These are phyloP conservation scores for Mirza zaza DNA, from an alignment of 2,113 vertebrate species.

Conservation along the genomic window DNA sequence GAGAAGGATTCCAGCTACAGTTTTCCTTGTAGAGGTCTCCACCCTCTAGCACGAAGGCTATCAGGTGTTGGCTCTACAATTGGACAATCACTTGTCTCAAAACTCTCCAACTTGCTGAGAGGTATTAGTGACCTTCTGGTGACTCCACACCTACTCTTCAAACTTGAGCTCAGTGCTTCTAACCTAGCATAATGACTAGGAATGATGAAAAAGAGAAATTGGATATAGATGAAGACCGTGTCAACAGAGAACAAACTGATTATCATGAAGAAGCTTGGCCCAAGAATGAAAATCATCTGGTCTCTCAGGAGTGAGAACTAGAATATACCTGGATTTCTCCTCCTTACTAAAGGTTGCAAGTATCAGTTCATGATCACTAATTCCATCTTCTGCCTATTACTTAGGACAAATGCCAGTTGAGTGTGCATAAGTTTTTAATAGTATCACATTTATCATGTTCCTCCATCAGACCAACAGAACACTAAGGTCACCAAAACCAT, in stretches of 20 bases:
- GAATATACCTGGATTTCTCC: background rate
- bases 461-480: background rate
- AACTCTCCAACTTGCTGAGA: conserved; percentile 72
- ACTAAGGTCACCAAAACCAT: background rate
- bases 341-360: background rate
- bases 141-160: conserved; percentile 73
- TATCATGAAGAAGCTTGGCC: background rate
- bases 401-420: background rate
- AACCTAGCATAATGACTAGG: background rate
- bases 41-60: conserved; percentile 70
- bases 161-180: conserved; percentile 47
- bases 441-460: background rate
- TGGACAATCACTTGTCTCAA: conserved; percentile 76
- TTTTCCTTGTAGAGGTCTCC: conserved; percentile 71
- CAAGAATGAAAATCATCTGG: conserved; percentile 36
- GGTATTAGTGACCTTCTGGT: conserved; percentile 75
- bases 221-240: background rate
- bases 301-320: background rate
- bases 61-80: conserved; percentile 78
- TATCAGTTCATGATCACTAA: background rate
- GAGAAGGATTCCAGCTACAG: conserved; percentile 74
- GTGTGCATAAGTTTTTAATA: background rate
- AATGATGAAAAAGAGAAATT: conserved; percentile 29
- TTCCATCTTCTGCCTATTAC: background rate
- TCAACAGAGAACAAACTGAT: conserved; percentile 13